Conservation (phyloP, 2,888 invertebrate species). For the Andrena flavipes region DNA sequence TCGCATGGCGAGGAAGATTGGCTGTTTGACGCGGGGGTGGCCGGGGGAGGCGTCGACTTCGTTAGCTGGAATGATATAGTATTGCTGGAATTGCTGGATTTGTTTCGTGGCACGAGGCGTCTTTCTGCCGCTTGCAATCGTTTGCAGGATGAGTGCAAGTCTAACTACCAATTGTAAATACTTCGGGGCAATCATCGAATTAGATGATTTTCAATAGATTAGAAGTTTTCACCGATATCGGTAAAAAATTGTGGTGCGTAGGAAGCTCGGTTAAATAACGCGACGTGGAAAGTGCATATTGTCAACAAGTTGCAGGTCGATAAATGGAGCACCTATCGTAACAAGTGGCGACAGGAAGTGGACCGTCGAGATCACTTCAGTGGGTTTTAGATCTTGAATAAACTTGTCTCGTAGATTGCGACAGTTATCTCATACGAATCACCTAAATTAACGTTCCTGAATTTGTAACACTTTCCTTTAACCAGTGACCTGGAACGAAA, state of each 20-base stretch:
- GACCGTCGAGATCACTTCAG: not conserved
- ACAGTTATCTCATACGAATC: not conserved
- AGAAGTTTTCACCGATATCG: too few species aligned
- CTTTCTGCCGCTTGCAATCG: too few species aligned
- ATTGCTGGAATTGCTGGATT: too few species aligned
- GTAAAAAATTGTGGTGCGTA: too few species aligned
- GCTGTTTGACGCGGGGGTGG: not conserved
- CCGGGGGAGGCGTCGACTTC: not conserved
- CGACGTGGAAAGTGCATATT: not conserved
- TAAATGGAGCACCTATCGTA: not conserved
- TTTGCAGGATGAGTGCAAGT: too few species aligned
- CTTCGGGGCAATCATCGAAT: too few species aligned
- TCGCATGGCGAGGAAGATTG: not conserved
- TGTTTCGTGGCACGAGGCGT: too few species aligned
- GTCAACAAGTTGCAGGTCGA: conserved; percentile 3
- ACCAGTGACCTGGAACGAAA: too few species aligned
- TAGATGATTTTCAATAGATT: too few species aligned
- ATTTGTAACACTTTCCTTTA: not conserved
- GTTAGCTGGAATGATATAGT: not conserved
- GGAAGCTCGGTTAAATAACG: not conserved
- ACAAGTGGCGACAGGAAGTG: not conserved
- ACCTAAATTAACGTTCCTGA: not conserved
- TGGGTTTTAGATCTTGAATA: not conserved
- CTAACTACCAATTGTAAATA: too few species aligned
- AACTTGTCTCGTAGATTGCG: not conserved